Evolutionary conservation across 1,140 invertebrate genomes (phyloP).

Genomic region (Caenorhabditis tropicalis): DNA sequence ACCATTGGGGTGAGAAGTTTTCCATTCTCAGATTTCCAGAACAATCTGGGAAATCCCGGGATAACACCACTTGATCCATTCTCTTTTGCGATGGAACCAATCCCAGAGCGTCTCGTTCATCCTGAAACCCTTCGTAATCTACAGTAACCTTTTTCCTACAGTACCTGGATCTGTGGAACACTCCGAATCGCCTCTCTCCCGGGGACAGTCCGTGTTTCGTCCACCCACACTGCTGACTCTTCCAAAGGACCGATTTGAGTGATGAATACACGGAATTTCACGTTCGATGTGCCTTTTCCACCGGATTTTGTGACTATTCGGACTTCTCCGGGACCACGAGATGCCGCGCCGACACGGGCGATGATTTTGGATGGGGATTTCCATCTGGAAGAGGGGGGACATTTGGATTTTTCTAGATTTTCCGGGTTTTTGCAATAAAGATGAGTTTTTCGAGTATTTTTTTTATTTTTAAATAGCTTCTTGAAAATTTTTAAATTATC

Average conservation of each 20-base stretch:
- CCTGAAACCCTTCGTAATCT: too few relatives aligned
- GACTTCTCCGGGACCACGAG: conserved; percentile 88
- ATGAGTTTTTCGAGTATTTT: not conserved
- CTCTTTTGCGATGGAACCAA: conserved; percentile 76
- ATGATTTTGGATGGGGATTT: conserved; percentile 95
- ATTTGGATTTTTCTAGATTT: not conserved
- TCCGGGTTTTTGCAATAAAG: not conserved
- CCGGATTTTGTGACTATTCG: conserved; percentile 89
- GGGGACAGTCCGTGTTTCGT: conserved; percentile 82
- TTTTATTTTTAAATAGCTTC: not conserved
- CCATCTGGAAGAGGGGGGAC: conserved; percentile 77
- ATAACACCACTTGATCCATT: conserved; percentile 80
- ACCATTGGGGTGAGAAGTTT: conserved; percentile 93
- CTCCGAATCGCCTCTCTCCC: conserved; percentile 79
- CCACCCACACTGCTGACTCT: conserved; percentile 98
- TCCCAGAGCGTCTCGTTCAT: conserved; percentile 86
- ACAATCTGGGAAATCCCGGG: conserved; percentile 86
- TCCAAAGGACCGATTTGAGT: conserved; percentile 80
- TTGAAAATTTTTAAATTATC: too few relatives aligned
- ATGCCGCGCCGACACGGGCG: conserved; percentile 88
- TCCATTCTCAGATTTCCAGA: conserved; percentile 88
- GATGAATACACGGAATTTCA: conserved; percentile 81
- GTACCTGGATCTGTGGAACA: conserved; percentile 34
- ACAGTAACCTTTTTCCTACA: too few relatives aligned
- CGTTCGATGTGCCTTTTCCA: conserved; percentile 89